Evolutionary conservation across 2,888 invertebrate genomes (phyloP).

Genomic region (Napeogenes inachia): DNA sequence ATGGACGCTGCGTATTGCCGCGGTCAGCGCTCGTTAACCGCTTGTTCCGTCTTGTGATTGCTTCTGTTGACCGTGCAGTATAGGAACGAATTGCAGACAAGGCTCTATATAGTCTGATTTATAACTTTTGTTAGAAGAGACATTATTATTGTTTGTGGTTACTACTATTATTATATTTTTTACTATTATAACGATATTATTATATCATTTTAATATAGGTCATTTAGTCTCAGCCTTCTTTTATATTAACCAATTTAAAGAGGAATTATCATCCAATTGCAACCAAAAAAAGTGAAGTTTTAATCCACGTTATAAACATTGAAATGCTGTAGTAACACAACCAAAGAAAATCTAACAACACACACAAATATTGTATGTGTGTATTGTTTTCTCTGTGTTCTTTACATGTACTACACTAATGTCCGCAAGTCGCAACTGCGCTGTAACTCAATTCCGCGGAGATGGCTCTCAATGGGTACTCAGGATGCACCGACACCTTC

Average conservation of each 20-base stretch:
- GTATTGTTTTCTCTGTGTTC: constrained; percentile 14
- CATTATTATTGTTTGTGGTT: too few relatives aligned
- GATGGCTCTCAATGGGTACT: constrained; percentile 36
- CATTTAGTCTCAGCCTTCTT: too few relatives aligned
- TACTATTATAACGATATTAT: too few relatives aligned
- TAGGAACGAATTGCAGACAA: constrained; percentile 8
- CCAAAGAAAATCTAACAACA: too few relatives aligned
- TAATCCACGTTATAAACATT: too few relatives aligned
- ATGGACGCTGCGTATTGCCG: constrained; percentile 26
- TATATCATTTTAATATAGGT: too few relatives aligned
- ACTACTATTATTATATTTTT: too few relatives aligned
- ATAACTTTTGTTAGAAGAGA: too few relatives aligned
- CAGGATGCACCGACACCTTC: constrained; percentile 5
- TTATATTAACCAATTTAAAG: too few relatives aligned
- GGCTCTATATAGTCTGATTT: background rate
- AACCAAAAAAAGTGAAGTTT: too few relatives aligned
- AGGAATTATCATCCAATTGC: too few relatives aligned
- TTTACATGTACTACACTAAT: constrained; percentile 15
- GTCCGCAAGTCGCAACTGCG: constrained; percentile 35
- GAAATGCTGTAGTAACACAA: too few relatives aligned
- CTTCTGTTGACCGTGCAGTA: constrained; percentile 18
- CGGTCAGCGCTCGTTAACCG: constrained; percentile 26
- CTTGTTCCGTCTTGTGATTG: constrained; percentile 27
- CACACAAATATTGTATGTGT: background rate
- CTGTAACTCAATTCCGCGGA: constrained; percentile 48